These are phyloP conservation scores for Danio aesculapii DNA, from an alignment of 2,797 vertebrate species.

Conservation along the genomic window DNA sequence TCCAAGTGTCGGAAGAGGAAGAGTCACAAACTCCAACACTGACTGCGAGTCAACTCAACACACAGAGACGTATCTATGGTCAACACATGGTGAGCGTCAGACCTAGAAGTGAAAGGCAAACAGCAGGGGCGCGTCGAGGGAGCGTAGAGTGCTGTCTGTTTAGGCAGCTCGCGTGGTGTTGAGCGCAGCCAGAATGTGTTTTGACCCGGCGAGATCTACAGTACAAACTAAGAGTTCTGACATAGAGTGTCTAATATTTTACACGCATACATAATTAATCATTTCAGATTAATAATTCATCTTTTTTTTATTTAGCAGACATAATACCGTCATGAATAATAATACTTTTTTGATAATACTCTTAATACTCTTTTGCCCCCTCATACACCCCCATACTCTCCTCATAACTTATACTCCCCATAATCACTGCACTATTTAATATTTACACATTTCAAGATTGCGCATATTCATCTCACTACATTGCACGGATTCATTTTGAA, in stretches of 20 bases:
- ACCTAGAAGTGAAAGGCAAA: background rate
- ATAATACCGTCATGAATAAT: too few species aligned
- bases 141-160: background rate
- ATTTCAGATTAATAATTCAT: too few species aligned
- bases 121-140: background rate
- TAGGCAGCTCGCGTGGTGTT: background rate
- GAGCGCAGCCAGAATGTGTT: background rate
- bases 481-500: too few species aligned
- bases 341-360: too few species aligned
- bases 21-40: background rate
- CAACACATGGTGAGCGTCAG: background rate
- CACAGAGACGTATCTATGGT: background rate
- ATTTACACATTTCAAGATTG: too few species aligned
- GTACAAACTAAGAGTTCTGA: slow-evolving; percentile 36
- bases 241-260: background rate
- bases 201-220: background rate
- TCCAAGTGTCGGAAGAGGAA: background rate
- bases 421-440: too few species aligned
- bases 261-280: background rate
- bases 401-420: too few species aligned
- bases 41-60: too few species aligned
- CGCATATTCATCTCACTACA: too few species aligned
- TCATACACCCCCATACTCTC: too few species aligned
- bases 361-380: too few species aligned
- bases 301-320: too few species aligned